Base-by-base conservation (phyloP, 2,797 vertebrate genomes). In the Rhinella marina region DNA sequence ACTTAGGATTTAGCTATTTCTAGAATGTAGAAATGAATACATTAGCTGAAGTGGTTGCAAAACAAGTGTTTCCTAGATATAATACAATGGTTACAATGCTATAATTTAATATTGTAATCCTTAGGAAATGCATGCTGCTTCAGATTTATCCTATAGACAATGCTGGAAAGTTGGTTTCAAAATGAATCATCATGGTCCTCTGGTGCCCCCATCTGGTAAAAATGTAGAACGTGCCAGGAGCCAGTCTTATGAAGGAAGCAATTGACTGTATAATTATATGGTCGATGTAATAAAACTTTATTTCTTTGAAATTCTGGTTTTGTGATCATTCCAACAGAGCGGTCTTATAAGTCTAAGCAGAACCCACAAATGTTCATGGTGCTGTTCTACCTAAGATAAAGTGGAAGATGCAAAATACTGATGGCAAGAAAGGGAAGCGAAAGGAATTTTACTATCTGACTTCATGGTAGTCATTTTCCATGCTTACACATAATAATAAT, bases 201-300 rank as follows among this genome's bases (percentile, higher is more conserved):
- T 86, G 56, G 61, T 64, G 88, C 88, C 88, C 73, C 73, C 81
- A 64, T 79, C 72, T 86, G 88, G 62, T 86, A 25, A 64, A 82
- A 19, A 29, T 29, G 11, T 48, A 81, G 23, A 81, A 19, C 10
- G 9, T 48, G 6, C 32, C 12, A 10, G 32, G 14, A 23, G 3
- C 78, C 17, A 48, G 57, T 25, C 21, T 14, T 41, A 32, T 41
- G 48, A 21, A 62, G 57, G 56, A 81, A 81, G 13, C 41, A 81
- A 50, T 81, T 81, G n/a, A 19, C 59, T 12, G 11, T 8, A 61
- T 61, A 32, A n/a, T 54, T 54, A 25, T 54, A 77, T 54, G 23
- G 23, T 23, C 13, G 16, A 25, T 25, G 16, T n/a, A 17, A 54
- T 25, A 14, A 25, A 76, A 76, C 11, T 77, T 54, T 54, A 54